Percentiles rank a stretch among this genome's conserved stretches.
These are phyloP conservation scores for Scaptomyza reducta DNA, from an alignment of 2,888 invertebrate genomes.

Conservation along the genomic window DNA sequence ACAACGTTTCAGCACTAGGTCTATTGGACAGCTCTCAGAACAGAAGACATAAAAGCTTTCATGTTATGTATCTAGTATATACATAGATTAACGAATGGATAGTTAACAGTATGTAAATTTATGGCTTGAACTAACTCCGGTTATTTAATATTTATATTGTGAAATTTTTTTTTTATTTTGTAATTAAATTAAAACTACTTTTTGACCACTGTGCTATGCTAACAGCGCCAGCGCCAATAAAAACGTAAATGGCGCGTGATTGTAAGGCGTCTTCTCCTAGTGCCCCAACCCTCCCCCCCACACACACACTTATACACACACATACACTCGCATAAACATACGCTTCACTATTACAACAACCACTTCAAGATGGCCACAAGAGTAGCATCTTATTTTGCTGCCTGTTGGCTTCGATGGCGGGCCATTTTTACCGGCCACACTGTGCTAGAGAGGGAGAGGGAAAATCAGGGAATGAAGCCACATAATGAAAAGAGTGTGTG, in stretches of 20 bases:
- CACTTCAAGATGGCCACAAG: constrained; percentile 79
- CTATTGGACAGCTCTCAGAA: no score
- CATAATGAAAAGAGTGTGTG: constrained; percentile 81
- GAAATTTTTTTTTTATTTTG: no score
- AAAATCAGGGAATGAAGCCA: constrained; percentile 63
- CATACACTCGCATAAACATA: constrained; percentile 8
- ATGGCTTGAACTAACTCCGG: no score
- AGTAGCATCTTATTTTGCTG: constrained; percentile 78
- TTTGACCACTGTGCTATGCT: constrained; percentile 52
- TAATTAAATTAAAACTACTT: no score
- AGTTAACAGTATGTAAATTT: no score
- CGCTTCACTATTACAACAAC: constrained; percentile 72
- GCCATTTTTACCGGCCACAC: constrained; percentile 46
- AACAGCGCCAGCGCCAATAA: constrained; percentile 70
- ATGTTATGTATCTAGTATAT: no score
- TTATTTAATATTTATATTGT: no score
- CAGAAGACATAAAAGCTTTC: no score
- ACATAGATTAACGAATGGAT: no score
- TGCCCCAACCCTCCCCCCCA: constrained; percentile 34
- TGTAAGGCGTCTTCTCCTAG: constrained; percentile 69
- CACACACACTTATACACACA: constrained; percentile 21
- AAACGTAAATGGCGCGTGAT: constrained; percentile 80
- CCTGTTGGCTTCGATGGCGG: constrained; percentile 72
- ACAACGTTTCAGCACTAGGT: no score
- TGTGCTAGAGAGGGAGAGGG: background rate